Percentiles rank a stretch among this genome's conserved stretches.
Evolutionary conservation across 2,797 vertebrate species (phyloP).

Genomic region (Dromococcyx pavoninus): DNA sequence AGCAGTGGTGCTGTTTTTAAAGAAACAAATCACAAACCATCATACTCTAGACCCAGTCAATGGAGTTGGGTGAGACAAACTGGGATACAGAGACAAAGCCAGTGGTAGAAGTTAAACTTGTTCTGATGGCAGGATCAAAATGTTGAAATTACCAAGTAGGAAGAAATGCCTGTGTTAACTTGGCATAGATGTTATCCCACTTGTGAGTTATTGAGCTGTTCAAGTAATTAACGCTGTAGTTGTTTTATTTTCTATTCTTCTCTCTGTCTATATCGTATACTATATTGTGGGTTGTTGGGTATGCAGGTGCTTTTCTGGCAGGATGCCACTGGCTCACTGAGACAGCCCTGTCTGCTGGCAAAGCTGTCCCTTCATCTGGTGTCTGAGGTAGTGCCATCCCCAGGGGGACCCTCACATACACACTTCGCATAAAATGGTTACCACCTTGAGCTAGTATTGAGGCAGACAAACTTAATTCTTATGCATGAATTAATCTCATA

Average conservation of each 20-base stretch:
- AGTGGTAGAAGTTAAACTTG: neutral
- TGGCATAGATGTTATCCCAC: neutral
- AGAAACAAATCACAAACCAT: neutral
- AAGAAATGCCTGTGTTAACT: neutral
- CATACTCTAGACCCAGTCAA: neutral
- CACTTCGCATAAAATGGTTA: neutral
- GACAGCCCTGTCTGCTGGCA: neutral
- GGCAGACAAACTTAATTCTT: neutral
- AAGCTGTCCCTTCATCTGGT: constrained; percentile 1
- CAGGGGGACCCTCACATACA: neutral
- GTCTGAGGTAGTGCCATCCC: neutral
- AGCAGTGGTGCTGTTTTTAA: neutral
- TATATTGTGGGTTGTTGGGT: neutral
- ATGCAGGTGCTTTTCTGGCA: constrained; percentile 53
- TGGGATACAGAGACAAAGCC: neutral
- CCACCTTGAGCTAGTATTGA: neutral
- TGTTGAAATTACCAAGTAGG: neutral
- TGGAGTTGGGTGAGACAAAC: neutral
- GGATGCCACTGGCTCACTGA: constrained; percentile 1
- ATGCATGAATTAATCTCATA: neutral
- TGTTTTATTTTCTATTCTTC: neutral
- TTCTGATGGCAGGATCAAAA: neutral
- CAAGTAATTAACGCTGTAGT: neutral
- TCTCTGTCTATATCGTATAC: neutral
- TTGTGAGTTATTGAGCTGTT: neutral